Evolutionary conservation across 2,888 invertebrate species (phyloP), one percentile per base, ranked within the genome.

Genomic region (Cephus nigrinus): DNA sequence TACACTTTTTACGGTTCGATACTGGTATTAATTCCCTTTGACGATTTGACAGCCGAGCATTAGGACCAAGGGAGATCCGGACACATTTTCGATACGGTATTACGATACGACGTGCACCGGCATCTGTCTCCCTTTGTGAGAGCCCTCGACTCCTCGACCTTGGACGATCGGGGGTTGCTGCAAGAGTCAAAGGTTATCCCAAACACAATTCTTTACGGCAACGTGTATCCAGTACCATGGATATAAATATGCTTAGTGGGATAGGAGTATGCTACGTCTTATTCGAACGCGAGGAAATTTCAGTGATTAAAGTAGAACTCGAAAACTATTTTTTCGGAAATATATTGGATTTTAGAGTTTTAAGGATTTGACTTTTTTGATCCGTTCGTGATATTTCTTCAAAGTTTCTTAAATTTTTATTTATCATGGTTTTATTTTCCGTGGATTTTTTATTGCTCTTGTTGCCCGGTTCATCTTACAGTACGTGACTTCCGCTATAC

Each of bases 21-120:
- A 85, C 85, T 84, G 84, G 85, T 87, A 86, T 86, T 86, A 87
- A 87, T 88, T 88, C 83, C 80, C 84, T 87, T 85, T 87, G 88
- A 87, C 86, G 85, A 88, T 86, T 83, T 84, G 87, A 85, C 86
- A 85, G 85, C 84, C 85, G 81, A 82, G 83, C 78, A 77, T 23
- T 2, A 55, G 55, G 23, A 55, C 55, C 55, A 55, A 23, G 55
- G 55, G 55, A 55, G 23, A 55, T 55, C 55, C 23, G 55, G 23
- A 55, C 55, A 23, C 55, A 55, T 55, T 55, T 73, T 72, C 78
- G 80, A 78, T 76, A 69, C 35, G 74, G 75, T 77, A 76, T 80
- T 77, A 79, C 82, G 76, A 81, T 79, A 79, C 80, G 75, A 81
- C 71, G 75, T 69, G 75, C 75, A 75, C 69, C 69, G 36, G n/a